Percentiles rank a stretch among this genome's conserved stretches.
These are phyloP conservation scores for Syndactyla subalaris DNA, from an alignment of 2,797 vertebrate species.

Conservation along the genomic window DNA sequence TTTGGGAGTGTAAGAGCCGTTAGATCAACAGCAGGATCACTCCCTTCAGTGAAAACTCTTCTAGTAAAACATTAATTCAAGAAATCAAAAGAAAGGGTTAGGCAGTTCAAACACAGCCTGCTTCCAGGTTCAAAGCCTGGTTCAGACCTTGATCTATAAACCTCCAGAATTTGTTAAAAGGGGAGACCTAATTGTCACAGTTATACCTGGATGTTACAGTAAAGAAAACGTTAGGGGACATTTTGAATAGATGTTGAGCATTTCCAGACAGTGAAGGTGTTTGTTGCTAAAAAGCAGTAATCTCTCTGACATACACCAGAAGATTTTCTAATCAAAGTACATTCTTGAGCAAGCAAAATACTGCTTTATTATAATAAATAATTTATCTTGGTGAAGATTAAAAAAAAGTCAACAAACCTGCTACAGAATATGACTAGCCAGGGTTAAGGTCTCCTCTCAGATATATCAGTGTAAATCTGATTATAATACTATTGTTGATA, in stretches of 20 bases:
- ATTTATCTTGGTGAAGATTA: not conserved
- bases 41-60: not conserved
- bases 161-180: not conserved
- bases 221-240: not conserved
- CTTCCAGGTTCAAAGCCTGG: constrained; percentile 39
- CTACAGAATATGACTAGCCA: not conserved
- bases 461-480: not conserved
- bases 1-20: not conserved
- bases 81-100: constrained; percentile 6
- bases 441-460: not conserved
- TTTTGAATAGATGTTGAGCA: not conserved
- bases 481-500: not conserved
- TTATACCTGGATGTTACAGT: not conserved
- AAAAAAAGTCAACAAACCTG: not conserved
- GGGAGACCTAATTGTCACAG: not conserved
- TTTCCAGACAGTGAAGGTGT: not conserved
- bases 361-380: not conserved
- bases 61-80: constrained; percentile 62
- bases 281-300: not conserved
- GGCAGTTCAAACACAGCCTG: not conserved
- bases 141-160: constrained; percentile 27
- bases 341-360: not conserved
- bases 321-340: not conserved
- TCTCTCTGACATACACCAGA: not conserved
- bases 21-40: not conserved